Evolutionary conservation across 2,888 invertebrate species (phyloP).

Genomic region (Lapara coniferarum): DNA sequence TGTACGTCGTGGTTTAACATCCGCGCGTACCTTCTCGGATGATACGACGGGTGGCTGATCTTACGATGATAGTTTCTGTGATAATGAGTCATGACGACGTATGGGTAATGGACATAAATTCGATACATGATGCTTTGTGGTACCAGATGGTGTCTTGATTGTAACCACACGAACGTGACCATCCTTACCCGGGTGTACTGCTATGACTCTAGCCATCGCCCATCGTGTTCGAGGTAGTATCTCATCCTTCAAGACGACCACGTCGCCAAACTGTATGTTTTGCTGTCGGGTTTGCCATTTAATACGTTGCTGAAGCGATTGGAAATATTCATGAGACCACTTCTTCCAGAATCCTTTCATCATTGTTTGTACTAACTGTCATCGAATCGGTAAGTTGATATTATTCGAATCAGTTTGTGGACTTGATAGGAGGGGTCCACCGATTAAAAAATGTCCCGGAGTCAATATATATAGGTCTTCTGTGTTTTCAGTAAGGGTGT

Average conservation of each 20-base stretch:
- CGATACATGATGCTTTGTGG: too few species aligned
- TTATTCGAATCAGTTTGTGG: background rate
- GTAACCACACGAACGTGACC: slow-evolving; percentile 28
- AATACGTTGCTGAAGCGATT: slow-evolving; percentile 28
- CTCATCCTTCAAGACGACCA: slow-evolving; percentile 35
- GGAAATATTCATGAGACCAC: slow-evolving; percentile 5
- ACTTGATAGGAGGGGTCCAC: background rate
- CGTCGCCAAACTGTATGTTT: slow-evolving; percentile 31
- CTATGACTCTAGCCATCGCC: slow-evolving; percentile 31
- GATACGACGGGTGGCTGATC: too few species aligned
- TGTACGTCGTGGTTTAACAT: too few species aligned
- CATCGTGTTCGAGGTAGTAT: slow-evolving; percentile 34
- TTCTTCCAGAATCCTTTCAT: slow-evolving; percentile 7
- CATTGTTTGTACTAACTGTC: slow-evolving; percentile 3
- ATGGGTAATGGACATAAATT: too few species aligned
- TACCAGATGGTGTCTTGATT: background rate
- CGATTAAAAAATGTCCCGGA: slow-evolving; percentile 20
- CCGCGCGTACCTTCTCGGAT: too few species aligned
- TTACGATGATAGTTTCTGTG: too few species aligned
- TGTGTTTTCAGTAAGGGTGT: slow-evolving; percentile 13
- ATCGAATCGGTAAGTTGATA: background rate
- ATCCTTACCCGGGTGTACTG: slow-evolving; percentile 32
- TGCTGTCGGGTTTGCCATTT: slow-evolving; percentile 30
- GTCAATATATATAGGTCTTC: slow-evolving; percentile 22
- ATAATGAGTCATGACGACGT: too few species aligned